Percentiles rank a stretch among this genome's conserved stretches.
Conservation (phyloP, 2,797 vertebrate genomes). For the Lacerta bilineata region DNA sequence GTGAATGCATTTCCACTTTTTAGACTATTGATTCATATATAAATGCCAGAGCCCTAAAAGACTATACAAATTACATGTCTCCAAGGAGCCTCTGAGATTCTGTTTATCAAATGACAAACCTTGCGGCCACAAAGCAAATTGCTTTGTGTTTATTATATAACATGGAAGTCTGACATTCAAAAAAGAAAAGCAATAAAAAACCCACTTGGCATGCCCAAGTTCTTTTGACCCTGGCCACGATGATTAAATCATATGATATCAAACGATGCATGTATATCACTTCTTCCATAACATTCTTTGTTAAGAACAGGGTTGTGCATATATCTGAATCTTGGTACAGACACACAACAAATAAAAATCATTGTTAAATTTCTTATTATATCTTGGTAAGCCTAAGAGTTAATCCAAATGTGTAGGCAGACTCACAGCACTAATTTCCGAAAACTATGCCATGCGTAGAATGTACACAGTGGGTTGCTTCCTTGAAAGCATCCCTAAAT, state of each 20-base stretch:
- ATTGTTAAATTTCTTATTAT: background rate
- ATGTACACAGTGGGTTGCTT: background rate
- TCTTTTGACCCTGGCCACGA: background rate
- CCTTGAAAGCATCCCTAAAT: background rate
- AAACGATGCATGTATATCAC: too few species aligned
- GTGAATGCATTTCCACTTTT: background rate
- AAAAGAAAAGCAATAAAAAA: background rate
- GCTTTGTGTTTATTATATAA: background rate
- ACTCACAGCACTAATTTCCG: too few species aligned
- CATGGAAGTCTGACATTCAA: background rate
- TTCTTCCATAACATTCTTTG: too few species aligned
- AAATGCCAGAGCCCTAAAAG: background rate
- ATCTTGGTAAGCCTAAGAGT: background rate
- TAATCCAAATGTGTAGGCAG: background rate
- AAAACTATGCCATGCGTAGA: background rate
- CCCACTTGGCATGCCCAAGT: background rate
- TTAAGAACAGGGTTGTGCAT: too few species aligned
- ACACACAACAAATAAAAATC: background rate
- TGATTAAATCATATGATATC: too few species aligned
- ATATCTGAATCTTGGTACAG: background rate
- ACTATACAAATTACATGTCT: background rate
- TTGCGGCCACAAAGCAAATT: background rate
- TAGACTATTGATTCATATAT: background rate
- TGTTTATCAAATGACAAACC: background rate
- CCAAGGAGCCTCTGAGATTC: background rate